These are phyloP conservation scores for Gobius niger DNA, from an alignment of 2,113 vertebrate species.

Conservation along the genomic window DNA sequence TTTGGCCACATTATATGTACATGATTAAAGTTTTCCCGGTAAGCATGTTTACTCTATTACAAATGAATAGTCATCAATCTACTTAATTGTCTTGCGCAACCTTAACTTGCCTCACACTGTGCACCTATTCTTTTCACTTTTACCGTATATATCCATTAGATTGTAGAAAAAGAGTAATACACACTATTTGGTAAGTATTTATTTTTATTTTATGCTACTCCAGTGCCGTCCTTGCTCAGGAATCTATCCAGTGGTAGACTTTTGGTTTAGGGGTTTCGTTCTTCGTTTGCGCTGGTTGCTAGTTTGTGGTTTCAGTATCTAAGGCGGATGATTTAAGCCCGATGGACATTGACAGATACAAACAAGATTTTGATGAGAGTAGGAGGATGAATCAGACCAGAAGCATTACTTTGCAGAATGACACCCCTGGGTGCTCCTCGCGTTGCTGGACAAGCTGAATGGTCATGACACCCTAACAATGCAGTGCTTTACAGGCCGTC, in stretches of 20 bases:
- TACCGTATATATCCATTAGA: no score
- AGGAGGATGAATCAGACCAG: slow-evolving; percentile 78
- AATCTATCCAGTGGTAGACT: no score
- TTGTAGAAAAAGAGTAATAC: no score
- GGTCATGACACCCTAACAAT: slow-evolving; percentile 88
- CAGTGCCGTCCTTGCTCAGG: no score
- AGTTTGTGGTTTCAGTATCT: slow-evolving; percentile 1
- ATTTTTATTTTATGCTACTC: no score
- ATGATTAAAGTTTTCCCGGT: slow-evolving; percentile 9
- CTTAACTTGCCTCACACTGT: neutral
- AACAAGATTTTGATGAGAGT: slow-evolving; percentile 12
- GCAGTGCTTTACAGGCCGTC: slow-evolving; percentile 78
- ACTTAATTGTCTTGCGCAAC: neutral
- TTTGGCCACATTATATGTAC: neutral
- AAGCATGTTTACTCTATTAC: slow-evolving; percentile 40
- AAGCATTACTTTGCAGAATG: slow-evolving; percentile 86
- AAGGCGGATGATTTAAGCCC: neutral
- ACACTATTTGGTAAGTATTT: no score
- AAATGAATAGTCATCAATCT: slow-evolving; percentile 1
- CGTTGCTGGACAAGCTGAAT: slow-evolving; percentile 81
- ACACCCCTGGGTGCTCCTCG: slow-evolving; percentile 67
- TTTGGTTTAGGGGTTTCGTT: no score
- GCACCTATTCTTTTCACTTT: neutral
- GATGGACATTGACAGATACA: neutral
- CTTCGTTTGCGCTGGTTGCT: no score